Conservation (phyloP, 2,113 vertebrate genomes). For the Cyprinodon variegatus region DNA sequence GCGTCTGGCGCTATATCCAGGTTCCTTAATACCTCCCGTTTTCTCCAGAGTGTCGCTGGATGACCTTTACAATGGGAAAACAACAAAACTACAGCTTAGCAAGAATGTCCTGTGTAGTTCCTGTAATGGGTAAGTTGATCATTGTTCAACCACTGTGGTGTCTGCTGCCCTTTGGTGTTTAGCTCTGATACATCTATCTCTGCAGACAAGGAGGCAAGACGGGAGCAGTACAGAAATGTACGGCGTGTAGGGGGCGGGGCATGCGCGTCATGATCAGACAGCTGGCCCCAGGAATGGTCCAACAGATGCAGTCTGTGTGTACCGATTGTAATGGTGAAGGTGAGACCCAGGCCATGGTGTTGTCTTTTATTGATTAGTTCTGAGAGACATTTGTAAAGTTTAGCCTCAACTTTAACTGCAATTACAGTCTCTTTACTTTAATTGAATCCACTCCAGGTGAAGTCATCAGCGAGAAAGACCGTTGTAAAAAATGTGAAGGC, state of each 20-base stretch:
- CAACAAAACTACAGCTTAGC: slow-evolving; percentile 98
- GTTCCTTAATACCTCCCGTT: slow-evolving; percentile 1
- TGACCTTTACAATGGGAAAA: slow-evolving; percentile 98
- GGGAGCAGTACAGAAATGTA: slow-evolving; percentile 95
- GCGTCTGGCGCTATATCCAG: neutral
- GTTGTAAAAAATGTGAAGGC: slow-evolving; percentile 99
- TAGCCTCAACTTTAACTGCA: too few relatives aligned
- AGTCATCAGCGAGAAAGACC: slow-evolving; percentile 98
- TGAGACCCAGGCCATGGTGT: slow-evolving; percentile 49
- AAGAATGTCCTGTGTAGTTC: slow-evolving; percentile 97
- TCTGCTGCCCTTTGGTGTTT: neutral
- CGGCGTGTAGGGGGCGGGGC: slow-evolving; percentile 91
- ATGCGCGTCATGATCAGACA: slow-evolving; percentile 98
- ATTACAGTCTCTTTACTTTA: neutral
- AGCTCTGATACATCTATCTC: neutral
- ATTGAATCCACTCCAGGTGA: slow-evolving; percentile 81
- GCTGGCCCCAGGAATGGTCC: slow-evolving; percentile 97
- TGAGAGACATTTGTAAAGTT: too few relatives aligned
- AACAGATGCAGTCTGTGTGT: slow-evolving; percentile 99
- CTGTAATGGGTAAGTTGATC: slow-evolving; percentile 92
- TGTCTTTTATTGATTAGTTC: neutral
- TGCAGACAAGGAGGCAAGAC: slow-evolving; percentile 94
- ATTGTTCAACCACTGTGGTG: neutral
- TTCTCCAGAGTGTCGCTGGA: slow-evolving; percentile 91
- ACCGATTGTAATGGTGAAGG: slow-evolving; percentile 97